A percentile compares a stretch with the other conserved stretches of the same genome.
phyloP scores from a whole-genome alignment of 2,797 vertebrate species.

The Pterois miles region DNA sequence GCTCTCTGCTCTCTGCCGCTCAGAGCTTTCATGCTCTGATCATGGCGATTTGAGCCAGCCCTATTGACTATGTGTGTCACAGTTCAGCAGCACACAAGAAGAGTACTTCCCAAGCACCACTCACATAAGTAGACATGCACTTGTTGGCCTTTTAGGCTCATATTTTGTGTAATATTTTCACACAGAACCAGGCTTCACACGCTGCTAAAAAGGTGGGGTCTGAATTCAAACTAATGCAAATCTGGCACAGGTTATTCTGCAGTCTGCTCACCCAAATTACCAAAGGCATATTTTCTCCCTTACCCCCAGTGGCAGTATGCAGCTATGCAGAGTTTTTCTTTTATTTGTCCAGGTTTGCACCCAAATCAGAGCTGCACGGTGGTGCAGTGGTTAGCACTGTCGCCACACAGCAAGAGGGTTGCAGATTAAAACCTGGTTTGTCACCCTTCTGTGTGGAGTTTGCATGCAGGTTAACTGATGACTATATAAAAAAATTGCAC shows the following conservation, averaged over 20 bases:
- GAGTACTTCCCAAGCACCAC: conserved; percentile 3
- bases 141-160: conserved; percentile 2
- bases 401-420: no score
- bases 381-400: no score
- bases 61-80: conserved; percentile 23
- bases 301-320: neutral
- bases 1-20: conserved; percentile 44
- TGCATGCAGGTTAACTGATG: no score
- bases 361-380: no score
- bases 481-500: no score
- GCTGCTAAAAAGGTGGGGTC: neutral
- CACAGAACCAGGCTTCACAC: neutral
- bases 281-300: neutral
- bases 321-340: neutral
- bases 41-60: conserved; percentile 13
- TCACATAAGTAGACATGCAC: conserved; percentile 1
- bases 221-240: conserved; percentile 8
- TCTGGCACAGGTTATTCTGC: neutral
- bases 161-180: conserved; percentile 5
- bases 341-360: neutral
- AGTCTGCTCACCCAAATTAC: neutral
- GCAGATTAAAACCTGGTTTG: no score
- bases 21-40: conserved; percentile 27
- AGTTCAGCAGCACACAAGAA: neutral
- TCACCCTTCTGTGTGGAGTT: no score